Evolutionary conservation across 2,113 vertebrate genomes (phyloP).

Genomic region (Archilochus colubris): DNA sequence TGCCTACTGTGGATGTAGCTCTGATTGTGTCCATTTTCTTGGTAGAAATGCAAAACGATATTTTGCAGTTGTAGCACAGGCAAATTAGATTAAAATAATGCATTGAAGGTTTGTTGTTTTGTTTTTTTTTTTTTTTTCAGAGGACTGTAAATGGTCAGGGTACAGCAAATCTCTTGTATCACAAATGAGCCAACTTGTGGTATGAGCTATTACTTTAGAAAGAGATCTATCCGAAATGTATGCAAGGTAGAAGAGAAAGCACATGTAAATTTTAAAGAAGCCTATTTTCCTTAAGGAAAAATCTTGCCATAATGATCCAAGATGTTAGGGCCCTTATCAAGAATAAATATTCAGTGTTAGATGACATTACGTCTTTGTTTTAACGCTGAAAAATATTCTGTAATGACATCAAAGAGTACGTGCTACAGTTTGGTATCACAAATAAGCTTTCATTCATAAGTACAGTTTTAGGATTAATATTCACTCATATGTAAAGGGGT

Average conservation of each 20-base stretch:
- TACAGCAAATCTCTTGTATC: background rate
- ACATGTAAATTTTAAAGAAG: background rate
- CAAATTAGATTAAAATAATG: background rate
- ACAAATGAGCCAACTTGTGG: background rate
- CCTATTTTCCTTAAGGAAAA: constrained; percentile 6
- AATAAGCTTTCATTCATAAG: background rate
- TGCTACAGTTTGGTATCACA: background rate
- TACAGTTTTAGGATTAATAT: background rate
- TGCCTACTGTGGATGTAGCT: background rate
- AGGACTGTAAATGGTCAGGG: background rate
- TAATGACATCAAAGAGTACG: background rate
- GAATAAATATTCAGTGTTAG: background rate
- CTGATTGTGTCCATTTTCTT: background rate
- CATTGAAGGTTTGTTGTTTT: background rate
- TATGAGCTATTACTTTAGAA: background rate
- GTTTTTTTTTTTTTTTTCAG: background rate
- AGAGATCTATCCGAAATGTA: background rate
- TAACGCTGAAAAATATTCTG: background rate
- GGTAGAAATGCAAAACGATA: background rate
- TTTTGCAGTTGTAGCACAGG: background rate
- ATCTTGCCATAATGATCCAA: background rate
- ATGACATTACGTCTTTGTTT: background rate
- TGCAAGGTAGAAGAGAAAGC: background rate
- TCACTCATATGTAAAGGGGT: background rate
- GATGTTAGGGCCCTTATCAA: background rate